Conservation (phyloP, 1,140 invertebrate genomes). For the Phocides pigmalion region DNA sequence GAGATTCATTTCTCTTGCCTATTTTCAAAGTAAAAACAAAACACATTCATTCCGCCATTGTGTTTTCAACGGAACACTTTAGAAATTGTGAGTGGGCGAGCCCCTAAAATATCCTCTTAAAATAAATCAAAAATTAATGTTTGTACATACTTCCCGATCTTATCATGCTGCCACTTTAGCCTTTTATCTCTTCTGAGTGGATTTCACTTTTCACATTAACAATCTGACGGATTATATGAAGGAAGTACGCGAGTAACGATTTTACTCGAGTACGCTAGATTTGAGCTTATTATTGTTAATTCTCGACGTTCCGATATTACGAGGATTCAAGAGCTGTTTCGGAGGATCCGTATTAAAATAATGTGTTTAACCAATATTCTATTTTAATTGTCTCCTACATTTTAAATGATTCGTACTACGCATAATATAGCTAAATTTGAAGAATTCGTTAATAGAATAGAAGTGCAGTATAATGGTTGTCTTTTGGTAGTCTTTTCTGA, state of each 20-base stretch:
- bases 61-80: conserved; percentile 33
- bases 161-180: conserved; percentile 33
- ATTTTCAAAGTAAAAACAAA: conserved; percentile 11
- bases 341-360: too few species aligned
- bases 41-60: conserved; percentile 19
- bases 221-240: conserved; percentile 27
- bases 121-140: conserved; percentile 48
- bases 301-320: too few species aligned
- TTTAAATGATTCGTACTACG: too few species aligned
- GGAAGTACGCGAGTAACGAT: conserved; percentile 5
- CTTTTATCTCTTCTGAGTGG: conserved; percentile 31
- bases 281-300: neutral
- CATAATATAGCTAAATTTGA: too few species aligned
- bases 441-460: too few species aligned
- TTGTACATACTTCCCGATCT: conserved; percentile 41
- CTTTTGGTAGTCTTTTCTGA: too few species aligned
- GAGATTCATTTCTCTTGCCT: neutral
- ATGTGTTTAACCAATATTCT: too few species aligned
- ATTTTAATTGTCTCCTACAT: too few species aligned
- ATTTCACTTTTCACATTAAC: conserved; percentile 35
- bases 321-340: too few species aligned
- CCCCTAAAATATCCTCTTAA: conserved; percentile 38
- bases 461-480: too few species aligned
- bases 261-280: neutral
- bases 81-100: conserved; percentile 39